phyloP scores from a whole-genome alignment of 1,140 invertebrate species.

The Sycobia sp. region DNA sequence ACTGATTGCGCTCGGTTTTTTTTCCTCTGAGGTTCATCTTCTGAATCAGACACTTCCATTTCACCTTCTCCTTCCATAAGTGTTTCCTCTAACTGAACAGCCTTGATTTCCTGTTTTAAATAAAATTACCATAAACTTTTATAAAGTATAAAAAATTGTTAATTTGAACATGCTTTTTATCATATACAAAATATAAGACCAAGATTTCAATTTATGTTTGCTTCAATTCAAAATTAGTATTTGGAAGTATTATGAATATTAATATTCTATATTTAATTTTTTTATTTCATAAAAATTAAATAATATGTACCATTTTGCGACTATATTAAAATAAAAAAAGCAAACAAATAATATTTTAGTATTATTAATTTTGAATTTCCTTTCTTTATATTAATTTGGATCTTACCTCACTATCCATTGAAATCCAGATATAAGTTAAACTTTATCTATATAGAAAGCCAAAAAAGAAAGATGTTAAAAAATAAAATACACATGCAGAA shows the following conservation, averaged over 20 bases:
- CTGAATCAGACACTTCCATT: constrained; percentile 81
- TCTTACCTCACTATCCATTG: constrained; percentile 29
- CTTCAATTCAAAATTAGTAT: constrained; percentile 14
- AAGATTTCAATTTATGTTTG: constrained; percentile 4
- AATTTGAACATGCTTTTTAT: constrained; percentile 32
- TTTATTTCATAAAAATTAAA: constrained; percentile 14
- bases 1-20: constrained; percentile 55
- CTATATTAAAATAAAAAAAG: constrained; percentile 9
- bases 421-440: constrained; percentile 26
- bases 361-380: constrained; percentile 9
- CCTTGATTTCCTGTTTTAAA: constrained; percentile 74
- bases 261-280: not conserved
- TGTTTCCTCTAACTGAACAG: constrained; percentile 75
- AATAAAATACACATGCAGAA: constrained; percentile 26
- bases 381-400: constrained; percentile 5
- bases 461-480: constrained; percentile 18
- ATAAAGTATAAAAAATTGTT: not conserved
- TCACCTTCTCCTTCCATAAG: constrained; percentile 75
- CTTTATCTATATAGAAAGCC: constrained; percentile 23
- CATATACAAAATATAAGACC: constrained; percentile 17
- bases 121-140: constrained; percentile 27
- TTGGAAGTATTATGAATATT: not conserved
- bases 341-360: constrained; percentile 6
- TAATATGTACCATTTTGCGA: constrained; percentile 18
- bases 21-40: constrained; percentile 66